Evolutionary conservation across 2,113 vertebrate genomes (phyloP).

Genomic region (Silurus meridionalis): DNA sequence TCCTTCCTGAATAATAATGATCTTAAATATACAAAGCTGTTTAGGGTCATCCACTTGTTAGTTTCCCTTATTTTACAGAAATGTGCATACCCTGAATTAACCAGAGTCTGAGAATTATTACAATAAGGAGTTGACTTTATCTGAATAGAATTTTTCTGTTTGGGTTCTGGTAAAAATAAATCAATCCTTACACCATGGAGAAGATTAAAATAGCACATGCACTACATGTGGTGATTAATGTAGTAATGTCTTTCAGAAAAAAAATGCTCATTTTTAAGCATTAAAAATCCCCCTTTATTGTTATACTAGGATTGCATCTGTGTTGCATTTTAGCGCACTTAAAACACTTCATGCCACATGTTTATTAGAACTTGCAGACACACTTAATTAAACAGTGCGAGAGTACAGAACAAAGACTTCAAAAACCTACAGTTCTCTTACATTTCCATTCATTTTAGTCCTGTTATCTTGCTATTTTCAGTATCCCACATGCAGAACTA

Average conservation of each 20-base stretch:
- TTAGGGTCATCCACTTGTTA: not conserved
- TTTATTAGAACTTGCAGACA: not conserved
- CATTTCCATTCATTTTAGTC: not conserved
- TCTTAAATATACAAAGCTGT: not conserved
- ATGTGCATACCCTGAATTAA: not conserved
- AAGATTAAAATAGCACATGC: not conserved
- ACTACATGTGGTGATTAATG: not conserved
- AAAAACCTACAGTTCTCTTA: not conserved
- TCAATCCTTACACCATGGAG: not conserved
- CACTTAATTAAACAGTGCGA: not conserved
- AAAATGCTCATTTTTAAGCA: not conserved
- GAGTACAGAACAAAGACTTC: not conserved
- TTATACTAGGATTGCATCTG: not conserved
- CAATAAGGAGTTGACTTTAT: not conserved
- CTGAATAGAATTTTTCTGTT: not conserved
- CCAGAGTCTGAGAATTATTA: not conserved
- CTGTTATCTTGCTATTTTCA: not conserved
- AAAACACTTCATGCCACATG: conserved; percentile 13
- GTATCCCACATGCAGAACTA: not conserved
- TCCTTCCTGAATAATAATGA: not conserved
- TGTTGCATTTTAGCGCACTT: not conserved
- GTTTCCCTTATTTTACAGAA: not conserved
- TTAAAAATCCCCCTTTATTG: not conserved
- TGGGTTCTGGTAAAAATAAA: not conserved
- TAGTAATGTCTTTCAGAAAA: not conserved